Conservation (phyloP, 2,888 invertebrate genomes). For the Drosophila helvetica region DNA sequence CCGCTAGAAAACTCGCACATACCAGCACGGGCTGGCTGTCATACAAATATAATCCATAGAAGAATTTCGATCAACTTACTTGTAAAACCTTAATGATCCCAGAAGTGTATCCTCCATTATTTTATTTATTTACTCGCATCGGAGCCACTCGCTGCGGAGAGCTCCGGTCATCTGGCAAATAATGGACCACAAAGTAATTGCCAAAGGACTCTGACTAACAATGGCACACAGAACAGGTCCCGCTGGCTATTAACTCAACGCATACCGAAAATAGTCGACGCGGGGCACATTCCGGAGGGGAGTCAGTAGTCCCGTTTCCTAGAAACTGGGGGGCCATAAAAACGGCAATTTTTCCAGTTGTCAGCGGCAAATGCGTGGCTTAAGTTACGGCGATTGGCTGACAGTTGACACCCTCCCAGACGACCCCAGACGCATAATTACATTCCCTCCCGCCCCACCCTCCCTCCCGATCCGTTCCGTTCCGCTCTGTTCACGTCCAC, state of each 20-base stretch:
- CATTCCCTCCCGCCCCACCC: conserved; percentile 18
- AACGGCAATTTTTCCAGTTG: conserved; percentile 78
- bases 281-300: conserved; percentile 57
- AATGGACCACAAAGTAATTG: conserved; percentile 70
- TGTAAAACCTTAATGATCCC: conserved; percentile 18
- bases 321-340: conserved; percentile 58
- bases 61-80: conserved; percentile 15
- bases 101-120: conserved; percentile 7
- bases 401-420: conserved; percentile 68
- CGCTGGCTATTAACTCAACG: conserved; percentile 71
- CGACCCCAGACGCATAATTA: conserved; percentile 68
- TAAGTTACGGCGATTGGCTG: conserved; percentile 78
- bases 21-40: conserved; percentile 6
- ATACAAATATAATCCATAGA: conserved; percentile 4
- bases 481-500: neutral
- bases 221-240: conserved; percentile 49
- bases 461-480: neutral
- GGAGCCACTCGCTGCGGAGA: too few relatives aligned
- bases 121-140: conserved; percentile 1
- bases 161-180: conserved; percentile 44
- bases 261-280: conserved; percentile 60
- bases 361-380: conserved; percentile 76
- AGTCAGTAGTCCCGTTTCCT: conserved; percentile 36
- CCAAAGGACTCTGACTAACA: conserved; percentile 44
- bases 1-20: conserved; percentile 3